Percentiles rank a stretch among this genome's conserved stretches.
These are phyloP conservation scores for Patiria miniata DNA, from an alignment of 35 echinoderm and acorn worm genomes.

Conservation along the genomic window DNA sequence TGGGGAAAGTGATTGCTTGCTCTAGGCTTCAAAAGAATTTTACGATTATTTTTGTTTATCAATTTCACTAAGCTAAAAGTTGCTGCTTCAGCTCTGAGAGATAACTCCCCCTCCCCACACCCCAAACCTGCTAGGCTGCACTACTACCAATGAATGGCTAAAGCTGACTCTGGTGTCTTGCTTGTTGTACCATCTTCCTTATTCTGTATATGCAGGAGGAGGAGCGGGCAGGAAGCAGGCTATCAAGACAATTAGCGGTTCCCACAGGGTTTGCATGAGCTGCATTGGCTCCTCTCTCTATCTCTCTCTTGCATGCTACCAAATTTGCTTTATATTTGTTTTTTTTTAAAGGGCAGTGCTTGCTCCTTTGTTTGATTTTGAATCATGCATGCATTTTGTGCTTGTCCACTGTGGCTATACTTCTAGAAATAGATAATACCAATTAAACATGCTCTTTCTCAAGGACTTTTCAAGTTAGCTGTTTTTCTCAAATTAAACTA, in stretches of 20 bases:
- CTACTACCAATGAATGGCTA: not conserved
- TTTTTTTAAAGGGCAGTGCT: not conserved
- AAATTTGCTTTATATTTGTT: not conserved
- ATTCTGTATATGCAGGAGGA: not conserved
- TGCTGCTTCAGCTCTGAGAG: too few species aligned
- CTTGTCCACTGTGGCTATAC: not conserved
- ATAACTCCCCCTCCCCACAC: not conserved
- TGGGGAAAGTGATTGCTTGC: too few species aligned
- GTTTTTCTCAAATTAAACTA: not conserved
- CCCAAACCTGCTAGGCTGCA: not conserved
- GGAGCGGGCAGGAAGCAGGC: slow-evolving; percentile 44
- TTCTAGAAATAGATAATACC: too few species aligned
- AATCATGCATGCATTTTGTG: not conserved
- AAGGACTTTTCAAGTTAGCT: too few species aligned
- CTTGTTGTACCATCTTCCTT: not conserved
- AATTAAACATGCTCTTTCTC: too few species aligned
- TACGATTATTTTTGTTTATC: too few species aligned
- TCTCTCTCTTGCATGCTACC: slow-evolving; percentile 9
- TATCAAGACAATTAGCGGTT: slow-evolving; percentile 99
- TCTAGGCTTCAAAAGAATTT: too few species aligned
- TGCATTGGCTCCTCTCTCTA: not conserved
- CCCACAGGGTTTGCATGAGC: slow-evolving; percentile 98
- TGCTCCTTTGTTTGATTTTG: not conserved
- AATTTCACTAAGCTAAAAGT: too few species aligned
- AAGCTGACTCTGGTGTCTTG: slow-evolving; percentile 9